phyloP scores from a whole-genome alignment of 2,888 invertebrate species.

The Pinctada fucata region DNA sequence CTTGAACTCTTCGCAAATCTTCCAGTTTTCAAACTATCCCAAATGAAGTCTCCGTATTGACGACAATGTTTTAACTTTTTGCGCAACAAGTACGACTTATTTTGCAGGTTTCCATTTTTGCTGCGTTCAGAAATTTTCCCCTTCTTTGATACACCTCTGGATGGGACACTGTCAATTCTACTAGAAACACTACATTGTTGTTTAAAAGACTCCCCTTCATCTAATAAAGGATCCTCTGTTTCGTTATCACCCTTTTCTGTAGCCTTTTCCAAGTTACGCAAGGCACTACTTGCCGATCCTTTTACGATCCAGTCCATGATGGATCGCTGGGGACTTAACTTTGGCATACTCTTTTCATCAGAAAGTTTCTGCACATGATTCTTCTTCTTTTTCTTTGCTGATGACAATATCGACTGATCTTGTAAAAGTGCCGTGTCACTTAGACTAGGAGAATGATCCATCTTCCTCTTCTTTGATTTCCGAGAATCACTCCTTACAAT shows the following conservation, averaged over 20 bases:
- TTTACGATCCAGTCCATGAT: slow-evolving; percentile 46
- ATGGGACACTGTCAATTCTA: neutral
- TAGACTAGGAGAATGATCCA: neutral
- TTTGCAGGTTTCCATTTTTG: neutral
- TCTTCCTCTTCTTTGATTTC: slow-evolving; percentile 9
- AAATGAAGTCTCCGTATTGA: slow-evolving; percentile 9
- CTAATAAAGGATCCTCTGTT: neutral
- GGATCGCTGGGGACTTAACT: slow-evolving; percentile 39
- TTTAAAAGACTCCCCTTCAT: neutral
- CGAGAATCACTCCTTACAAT: slow-evolving; percentile 6
- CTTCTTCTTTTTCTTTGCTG: slow-evolving; percentile 13
- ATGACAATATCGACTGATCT: neutral
- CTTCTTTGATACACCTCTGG: neutral
- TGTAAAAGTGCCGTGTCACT: slow-evolving; percentile 10
- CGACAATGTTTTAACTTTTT: neutral
- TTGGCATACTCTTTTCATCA: neutral
- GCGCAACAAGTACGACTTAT: slow-evolving; percentile 3
- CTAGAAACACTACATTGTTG: neutral
- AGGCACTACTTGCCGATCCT: neutral
- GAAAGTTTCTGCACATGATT: slow-evolving; percentile 1
- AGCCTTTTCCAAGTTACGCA: neutral
- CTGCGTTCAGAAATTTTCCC: neutral
- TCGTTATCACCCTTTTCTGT: neutral
- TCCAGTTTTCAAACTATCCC: slow-evolving; percentile 10
- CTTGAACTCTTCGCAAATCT: neutral